phyloP scores from a whole-genome alignment of 2,797 vertebrate genomes.

The Phrynocephalus vlangalii region DNA sequence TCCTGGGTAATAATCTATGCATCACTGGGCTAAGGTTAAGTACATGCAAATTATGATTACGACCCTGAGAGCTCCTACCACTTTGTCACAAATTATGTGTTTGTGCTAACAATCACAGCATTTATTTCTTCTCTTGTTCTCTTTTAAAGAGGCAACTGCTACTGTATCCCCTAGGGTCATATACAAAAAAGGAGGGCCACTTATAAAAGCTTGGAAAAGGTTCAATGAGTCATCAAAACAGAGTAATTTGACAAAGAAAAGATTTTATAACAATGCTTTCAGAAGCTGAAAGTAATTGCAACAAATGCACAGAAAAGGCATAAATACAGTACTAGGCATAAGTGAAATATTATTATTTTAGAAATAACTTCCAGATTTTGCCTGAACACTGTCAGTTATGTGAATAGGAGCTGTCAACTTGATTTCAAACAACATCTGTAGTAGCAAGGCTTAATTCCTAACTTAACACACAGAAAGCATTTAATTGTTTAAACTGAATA shows the following conservation, averaged over 20 bases:
- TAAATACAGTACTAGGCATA: conserved; percentile 61
- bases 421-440: conserved; percentile 67
- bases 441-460: conserved; percentile 57
- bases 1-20: conserved; percentile 61
- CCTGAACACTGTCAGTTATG: conserved; percentile 55
- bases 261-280: conserved; percentile 65
- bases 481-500: conserved; percentile 66
- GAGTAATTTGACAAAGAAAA: conserved; percentile 67
- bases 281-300: conserved; percentile 63
- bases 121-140: conserved; percentile 25
- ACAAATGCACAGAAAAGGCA: conserved; percentile 55
- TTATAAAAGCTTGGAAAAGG: conserved; percentile 55
- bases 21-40: conserved; percentile 46
- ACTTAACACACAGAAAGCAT: conserved; percentile 67
- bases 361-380: conserved; percentile 71
- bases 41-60: conserved; percentile 52
- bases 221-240: conserved; percentile 56
- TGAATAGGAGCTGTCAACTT: conserved; percentile 69
- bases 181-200: conserved; percentile 30
- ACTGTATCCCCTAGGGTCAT: conserved; percentile 38
- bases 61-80: conserved; percentile 46
- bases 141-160: conserved; percentile 48
- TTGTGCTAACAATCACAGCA: conserved; percentile 30
- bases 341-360: conserved; percentile 67
- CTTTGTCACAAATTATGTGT: conserved; percentile 50